phyloP scores from a whole-genome alignment of 2,888 invertebrate genomes.

The Agrochola litura region DNA sequence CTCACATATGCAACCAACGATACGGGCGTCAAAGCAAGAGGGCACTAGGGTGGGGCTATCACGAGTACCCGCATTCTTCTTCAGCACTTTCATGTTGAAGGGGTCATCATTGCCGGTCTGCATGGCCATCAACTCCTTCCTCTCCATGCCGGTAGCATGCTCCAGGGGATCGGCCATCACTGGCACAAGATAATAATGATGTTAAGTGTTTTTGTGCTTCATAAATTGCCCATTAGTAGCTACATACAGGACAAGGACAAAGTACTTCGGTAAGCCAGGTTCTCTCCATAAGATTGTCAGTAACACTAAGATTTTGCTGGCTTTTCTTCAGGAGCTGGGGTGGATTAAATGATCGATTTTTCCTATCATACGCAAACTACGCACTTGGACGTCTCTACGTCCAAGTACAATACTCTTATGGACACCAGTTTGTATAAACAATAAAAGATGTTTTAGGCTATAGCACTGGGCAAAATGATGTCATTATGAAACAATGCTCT shows the following conservation, averaged over 20 bases:
- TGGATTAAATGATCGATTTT: not conserved
- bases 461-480: not conserved
- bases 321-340: not conserved
- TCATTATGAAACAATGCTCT: not conserved
- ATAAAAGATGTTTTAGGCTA: not conserved
- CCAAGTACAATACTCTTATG: no score
- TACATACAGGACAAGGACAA: no score
- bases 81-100: conserved; percentile 95
- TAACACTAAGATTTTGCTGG: not conserved
- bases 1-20: conserved; percentile 98
- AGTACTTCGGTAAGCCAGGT: not conserved
- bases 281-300: not conserved
- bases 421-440: no score
- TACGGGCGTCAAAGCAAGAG: conserved; percentile 96
- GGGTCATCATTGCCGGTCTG: conserved; percentile 97
- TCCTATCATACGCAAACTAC: no score
- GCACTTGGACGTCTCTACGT: not conserved
- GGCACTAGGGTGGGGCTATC: conserved; percentile 97
- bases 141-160: conserved; percentile 98
- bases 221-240: not conserved
- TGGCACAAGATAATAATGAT: conserved; percentile 69
- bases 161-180: conserved; percentile 97
- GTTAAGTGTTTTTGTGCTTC: not conserved
- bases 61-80: conserved; percentile 95
- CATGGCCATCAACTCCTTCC: conserved; percentile 96